These are phyloP conservation scores for Daboia siamensis DNA, from an alignment of 2,113 vertebrate genomes.

Conservation along the genomic window DNA sequence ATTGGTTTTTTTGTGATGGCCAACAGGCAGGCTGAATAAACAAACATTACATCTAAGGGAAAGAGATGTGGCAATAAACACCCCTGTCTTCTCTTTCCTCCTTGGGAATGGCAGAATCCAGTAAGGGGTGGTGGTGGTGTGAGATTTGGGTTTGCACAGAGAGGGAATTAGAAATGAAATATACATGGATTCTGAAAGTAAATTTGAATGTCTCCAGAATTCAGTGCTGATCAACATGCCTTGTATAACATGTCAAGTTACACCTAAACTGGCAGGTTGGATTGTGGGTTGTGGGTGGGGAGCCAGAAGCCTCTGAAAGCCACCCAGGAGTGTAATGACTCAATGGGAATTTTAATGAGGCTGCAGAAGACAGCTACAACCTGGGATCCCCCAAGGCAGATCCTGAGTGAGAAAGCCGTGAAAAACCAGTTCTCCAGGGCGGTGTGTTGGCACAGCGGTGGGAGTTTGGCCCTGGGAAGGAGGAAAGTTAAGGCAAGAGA, in stretches of 20 bases:
- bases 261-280: not conserved
- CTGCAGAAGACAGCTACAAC: not conserved
- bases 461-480: not conserved
- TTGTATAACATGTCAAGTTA: not conserved
- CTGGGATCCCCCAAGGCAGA: not conserved
- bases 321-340: not conserved
- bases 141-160: too few relatives aligned
- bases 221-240: not conserved
- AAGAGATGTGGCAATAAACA: too few relatives aligned
- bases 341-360: not conserved
- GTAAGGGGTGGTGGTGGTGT: too few relatives aligned
- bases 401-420: not conserved
- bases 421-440: not conserved
- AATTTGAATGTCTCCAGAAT: not conserved
- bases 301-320: not conserved
- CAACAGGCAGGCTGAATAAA: too few relatives aligned
- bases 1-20: too few relatives aligned
- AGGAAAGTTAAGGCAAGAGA: not conserved
- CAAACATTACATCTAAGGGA: too few relatives aligned
- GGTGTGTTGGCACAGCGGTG: not conserved
- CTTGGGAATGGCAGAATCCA: too few relatives aligned
- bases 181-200: too few relatives aligned
- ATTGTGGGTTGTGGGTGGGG: not conserved
- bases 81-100: too few relatives aligned
- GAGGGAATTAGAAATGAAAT: too few relatives aligned